Base-by-base conservation (phyloP, 2,888 invertebrate genomes). In the Gastrophysa polygoni region DNA sequence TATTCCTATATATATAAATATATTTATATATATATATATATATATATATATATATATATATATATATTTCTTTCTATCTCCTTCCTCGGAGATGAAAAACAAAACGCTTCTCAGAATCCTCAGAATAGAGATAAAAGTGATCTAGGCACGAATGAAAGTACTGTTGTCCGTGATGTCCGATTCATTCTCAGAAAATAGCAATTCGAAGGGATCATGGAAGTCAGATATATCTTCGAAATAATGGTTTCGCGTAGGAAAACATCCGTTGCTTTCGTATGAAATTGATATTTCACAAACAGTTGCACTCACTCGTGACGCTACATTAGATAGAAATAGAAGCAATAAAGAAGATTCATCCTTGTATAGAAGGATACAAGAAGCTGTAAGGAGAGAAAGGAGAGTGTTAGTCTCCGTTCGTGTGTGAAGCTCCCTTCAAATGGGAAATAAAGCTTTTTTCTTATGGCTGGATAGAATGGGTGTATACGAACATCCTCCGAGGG, bases 231-330 rank as follows among this genome's bases (percentile, higher is more conserved):
- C 17, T 43, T 24, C 11, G 17, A 32, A 59, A 58, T 58, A 28
- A 29, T 18, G 34, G 18, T 34, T 43, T 18, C n/a, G 32, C 20
- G 21, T 28, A 52, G 32, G 16, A 24, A 32, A 47, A 47, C 20
- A 7, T 16, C 52, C n/a, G 20, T 48, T 51, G 52, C 49, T 59
- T 48, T 47, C 52, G 16, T 16, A 48, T 48, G 48, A 28, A 54
- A 59, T 59, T 48, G 59, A 59, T 59, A 59, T 59, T 59, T 54
- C 54, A 38, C 28, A 20, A 59, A 48, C 54, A 59, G 54, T 54
- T 54, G 47, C 28, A 48, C 38, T 54, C 28, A 48, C 38, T 54
- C 29, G 52, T 17, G 28, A 48, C 16, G 47, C 43, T 48, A 54
- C 38, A 59, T 59, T 48, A 54, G 48, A 54, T 43, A 47, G 10